phyloP scores from a whole-genome alignment of 2,797 vertebrate genomes.

The Fistularia commersonii region DNA sequence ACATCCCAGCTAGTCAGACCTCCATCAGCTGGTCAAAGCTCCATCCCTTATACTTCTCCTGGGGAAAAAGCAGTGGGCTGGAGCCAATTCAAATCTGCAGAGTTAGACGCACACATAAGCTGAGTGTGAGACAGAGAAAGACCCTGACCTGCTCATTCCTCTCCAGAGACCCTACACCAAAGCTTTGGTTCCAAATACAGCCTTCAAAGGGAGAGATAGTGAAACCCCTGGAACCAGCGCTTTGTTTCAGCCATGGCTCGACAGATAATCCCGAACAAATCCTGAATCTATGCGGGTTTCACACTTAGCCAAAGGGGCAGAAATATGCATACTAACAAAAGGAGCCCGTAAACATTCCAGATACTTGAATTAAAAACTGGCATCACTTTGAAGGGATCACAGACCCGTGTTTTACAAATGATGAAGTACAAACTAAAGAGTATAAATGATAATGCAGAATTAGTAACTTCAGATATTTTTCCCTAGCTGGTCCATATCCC shows the following conservation, averaged over 20 bases:
- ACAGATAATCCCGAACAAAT: slow-evolving; percentile 63
- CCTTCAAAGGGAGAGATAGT: slow-evolving; percentile 47
- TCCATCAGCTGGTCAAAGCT: slow-evolving; percentile 57
- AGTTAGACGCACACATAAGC: slow-evolving; percentile 10
- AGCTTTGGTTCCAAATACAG: slow-evolving; percentile 47
- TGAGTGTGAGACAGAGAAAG: slow-evolving; percentile 25
- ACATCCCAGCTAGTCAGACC: slow-evolving; percentile 44
- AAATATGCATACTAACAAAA: slow-evolving; percentile 16
- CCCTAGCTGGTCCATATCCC: neutral
- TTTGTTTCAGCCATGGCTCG: slow-evolving; percentile 56
- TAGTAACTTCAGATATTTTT: no score
- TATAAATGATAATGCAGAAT: no score
- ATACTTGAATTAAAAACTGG: slow-evolving; percentile 11
- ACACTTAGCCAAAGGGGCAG: slow-evolving; percentile 44
- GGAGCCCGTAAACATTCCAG: slow-evolving; percentile 20
- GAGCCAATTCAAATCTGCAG: slow-evolving; percentile 57
- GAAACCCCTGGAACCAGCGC: slow-evolving; percentile 52
- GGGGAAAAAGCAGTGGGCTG: slow-evolving; percentile 48
- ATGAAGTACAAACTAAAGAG: neutral
- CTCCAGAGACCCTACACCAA: slow-evolving; percentile 47
- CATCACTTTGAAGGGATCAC: slow-evolving; percentile 13
- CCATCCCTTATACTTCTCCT: slow-evolving; percentile 46
- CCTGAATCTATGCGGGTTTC: slow-evolving; percentile 57
- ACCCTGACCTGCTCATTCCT: slow-evolving; percentile 62
- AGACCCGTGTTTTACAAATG: neutral